Conservation (phyloP, 1,140 invertebrate genomes). For the Geopemphigus sp. region DNA sequence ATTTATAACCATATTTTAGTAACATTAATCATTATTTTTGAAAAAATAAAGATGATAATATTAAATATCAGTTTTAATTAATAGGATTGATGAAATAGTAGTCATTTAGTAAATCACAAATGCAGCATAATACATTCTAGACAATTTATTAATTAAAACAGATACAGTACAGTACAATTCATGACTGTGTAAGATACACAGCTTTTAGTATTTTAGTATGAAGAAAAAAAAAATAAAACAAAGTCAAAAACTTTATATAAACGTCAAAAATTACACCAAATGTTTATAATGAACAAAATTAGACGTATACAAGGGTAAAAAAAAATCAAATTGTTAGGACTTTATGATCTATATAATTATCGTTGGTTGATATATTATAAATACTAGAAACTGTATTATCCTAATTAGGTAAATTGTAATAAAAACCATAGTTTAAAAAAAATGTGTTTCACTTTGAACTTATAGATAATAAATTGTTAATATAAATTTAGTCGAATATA, state of each 20-base stretch:
- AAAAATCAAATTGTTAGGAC: slow-evolving; percentile 20
- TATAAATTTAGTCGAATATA: slow-evolving; percentile 46
- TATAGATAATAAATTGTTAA: slow-evolving; percentile 30
- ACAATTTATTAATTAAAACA: slow-evolving; percentile 45
- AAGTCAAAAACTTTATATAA: slow-evolving; percentile 9
- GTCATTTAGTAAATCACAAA: slow-evolving; percentile 11
- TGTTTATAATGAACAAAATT: background rate
- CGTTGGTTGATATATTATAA: slow-evolving; percentile 9
- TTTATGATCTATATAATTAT: slow-evolving; percentile 12
- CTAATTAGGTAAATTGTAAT: slow-evolving; percentile 29
- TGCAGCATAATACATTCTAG: slow-evolving; percentile 23
- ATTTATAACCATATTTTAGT: background rate
- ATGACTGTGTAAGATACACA: slow-evolving; percentile 4
- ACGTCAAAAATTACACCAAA: slow-evolving; percentile 22
- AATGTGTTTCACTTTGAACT: slow-evolving; percentile 40
- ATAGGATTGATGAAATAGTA: background rate
- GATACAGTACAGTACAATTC: slow-evolving; percentile 36
- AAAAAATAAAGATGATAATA: background rate
- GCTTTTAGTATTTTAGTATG: background rate
- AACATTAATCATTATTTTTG: background rate
- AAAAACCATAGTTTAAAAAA: slow-evolving; percentile 39
- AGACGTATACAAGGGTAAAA: slow-evolving; percentile 33
- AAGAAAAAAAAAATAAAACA: slow-evolving; percentile 5
- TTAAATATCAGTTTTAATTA: background rate
- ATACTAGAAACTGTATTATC: slow-evolving; percentile 43